Conservation (phyloP, 2,888 invertebrate species). For the Luperina nickerlii region DNA sequence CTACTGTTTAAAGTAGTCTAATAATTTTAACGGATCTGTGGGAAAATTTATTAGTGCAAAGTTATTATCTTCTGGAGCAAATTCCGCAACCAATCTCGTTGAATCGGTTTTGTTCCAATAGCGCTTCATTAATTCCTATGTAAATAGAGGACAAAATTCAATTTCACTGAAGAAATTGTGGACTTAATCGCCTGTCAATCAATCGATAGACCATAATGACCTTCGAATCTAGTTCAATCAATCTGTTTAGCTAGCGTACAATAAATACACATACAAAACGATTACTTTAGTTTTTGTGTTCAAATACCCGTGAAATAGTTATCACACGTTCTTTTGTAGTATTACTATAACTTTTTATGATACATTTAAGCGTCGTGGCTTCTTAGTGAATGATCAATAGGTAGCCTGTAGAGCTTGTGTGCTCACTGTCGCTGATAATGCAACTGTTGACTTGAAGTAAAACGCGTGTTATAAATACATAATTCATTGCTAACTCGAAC, state of each 20-base stretch:
- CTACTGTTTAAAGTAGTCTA: slow-evolving; percentile 71
- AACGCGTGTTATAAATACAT: slow-evolving; percentile 53
- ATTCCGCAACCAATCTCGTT: slow-evolving; percentile 50
- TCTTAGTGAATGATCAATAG: slow-evolving; percentile 39
- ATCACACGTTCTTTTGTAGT: slow-evolving; percentile 64
- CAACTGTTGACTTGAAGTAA: slow-evolving; percentile 33
- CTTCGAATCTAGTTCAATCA: slow-evolving; percentile 57
- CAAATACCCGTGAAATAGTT: slow-evolving; percentile 62
- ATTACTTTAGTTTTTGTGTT: slow-evolving; percentile 44
- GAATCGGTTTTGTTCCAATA: slow-evolving; percentile 51
- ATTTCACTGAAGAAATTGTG: slow-evolving; percentile 57
- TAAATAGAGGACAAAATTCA: slow-evolving; percentile 54
- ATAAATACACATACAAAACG: slow-evolving; percentile 52
- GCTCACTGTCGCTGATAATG: slow-evolving; percentile 21
- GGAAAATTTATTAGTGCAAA: slow-evolving; percentile 63
- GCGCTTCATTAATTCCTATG: slow-evolving; percentile 55
- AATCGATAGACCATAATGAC: slow-evolving; percentile 50
- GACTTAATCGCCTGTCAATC: slow-evolving; percentile 64
- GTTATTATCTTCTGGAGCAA: slow-evolving; percentile 60
- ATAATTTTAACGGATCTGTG: slow-evolving; percentile 67
- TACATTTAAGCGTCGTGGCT: slow-evolving; percentile 34
- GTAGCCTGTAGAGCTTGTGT: slow-evolving; percentile 26
- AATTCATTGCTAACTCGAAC: slow-evolving; percentile 56
- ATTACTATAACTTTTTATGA: slow-evolving; percentile 44
- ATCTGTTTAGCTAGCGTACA: slow-evolving; percentile 42